These are phyloP conservation scores for Xiphophorus hellerii DNA, from an alignment of 2,113 vertebrate species.

Conservation along the genomic window DNA sequence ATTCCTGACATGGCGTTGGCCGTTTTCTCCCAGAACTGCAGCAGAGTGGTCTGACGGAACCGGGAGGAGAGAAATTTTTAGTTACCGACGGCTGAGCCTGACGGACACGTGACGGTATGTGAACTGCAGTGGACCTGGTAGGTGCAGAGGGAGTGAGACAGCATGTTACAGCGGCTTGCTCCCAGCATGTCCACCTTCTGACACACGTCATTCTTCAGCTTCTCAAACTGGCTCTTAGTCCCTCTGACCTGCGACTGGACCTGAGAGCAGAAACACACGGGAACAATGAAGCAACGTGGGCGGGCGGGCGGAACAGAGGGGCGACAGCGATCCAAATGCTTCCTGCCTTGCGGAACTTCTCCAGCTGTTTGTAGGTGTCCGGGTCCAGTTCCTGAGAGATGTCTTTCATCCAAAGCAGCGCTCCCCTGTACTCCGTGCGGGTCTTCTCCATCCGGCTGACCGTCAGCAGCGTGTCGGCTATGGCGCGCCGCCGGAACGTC, in stretches of 20 bases:
- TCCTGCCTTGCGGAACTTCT: conserved; percentile 86
- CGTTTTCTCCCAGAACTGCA: conserved; percentile 87
- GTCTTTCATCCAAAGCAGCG: conserved; percentile 87
- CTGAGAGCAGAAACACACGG: conserved; percentile 51
- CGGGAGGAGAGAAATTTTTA: background rate
- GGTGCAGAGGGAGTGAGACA: conserved; percentile 84
- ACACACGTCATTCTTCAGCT: conserved; percentile 86
- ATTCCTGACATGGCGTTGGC: conserved; percentile 79
- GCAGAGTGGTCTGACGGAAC: conserved; percentile 79
- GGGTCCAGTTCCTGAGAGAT: conserved; percentile 86
- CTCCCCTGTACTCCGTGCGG: conserved; percentile 84
- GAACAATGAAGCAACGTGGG: background rate
- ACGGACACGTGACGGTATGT: too few relatives aligned
- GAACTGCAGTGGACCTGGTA: conserved; percentile 71
- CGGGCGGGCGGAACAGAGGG: background rate
- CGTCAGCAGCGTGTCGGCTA: conserved; percentile 84
- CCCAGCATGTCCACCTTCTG: conserved; percentile 88
- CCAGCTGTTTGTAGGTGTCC: conserved; percentile 87
- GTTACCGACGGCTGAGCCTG: background rate
- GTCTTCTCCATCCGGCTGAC: conserved; percentile 85
- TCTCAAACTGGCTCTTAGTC: conserved; percentile 84
- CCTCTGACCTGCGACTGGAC: conserved; percentile 84
- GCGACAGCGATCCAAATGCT: background rate
- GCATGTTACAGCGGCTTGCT: conserved; percentile 85
- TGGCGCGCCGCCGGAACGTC: conserved; percentile 84